Evolutionary conservation across 2,888 invertebrate species (phyloP).

Genomic region (Hirtodrosophila histrioides): DNA sequence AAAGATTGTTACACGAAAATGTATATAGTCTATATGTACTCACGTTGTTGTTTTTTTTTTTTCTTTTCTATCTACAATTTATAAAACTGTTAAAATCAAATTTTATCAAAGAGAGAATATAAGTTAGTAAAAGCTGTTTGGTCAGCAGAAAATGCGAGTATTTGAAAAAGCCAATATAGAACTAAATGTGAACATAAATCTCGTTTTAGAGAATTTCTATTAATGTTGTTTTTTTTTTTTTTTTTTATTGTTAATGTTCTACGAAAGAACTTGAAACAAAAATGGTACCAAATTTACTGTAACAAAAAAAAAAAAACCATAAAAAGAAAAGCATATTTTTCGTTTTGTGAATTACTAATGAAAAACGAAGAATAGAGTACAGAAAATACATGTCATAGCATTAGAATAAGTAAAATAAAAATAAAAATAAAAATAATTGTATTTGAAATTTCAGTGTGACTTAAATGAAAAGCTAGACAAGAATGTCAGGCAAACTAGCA

Average conservation of each 20-base stretch:
- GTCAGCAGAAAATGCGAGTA: constrained; percentile 30
- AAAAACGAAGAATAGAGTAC: constrained; percentile 39
- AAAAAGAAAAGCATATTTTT: constrained; percentile 33
- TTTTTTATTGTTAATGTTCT: constrained; percentile 13
- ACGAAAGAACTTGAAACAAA: constrained; percentile 29
- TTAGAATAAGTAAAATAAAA: constrained; percentile 45
- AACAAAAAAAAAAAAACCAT: constrained; percentile 14
- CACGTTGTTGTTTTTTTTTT: constrained; percentile 41
- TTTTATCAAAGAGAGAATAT: constrained; percentile 51
- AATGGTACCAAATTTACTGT: constrained; percentile 52
- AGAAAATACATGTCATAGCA: constrained; percentile 72
- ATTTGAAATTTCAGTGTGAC: constrained; percentile 52
- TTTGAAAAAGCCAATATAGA: constrained; percentile 41
- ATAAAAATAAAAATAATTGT: constrained; percentile 21
- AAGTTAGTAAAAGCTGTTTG: constrained; percentile 39
- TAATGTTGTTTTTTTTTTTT: constrained; percentile 30
- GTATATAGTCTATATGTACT: constrained; percentile 49
- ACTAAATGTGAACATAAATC: constrained; percentile 48
- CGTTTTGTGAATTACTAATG: constrained; percentile 34
- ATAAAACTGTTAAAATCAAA: constrained; percentile 70
- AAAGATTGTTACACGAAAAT: constrained; percentile 42
- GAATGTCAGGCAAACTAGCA: constrained; percentile 9
- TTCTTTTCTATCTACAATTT: constrained; percentile 41
- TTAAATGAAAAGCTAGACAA: constrained; percentile 28
- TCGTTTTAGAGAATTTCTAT: constrained; percentile 67